Evolutionary conservation across 2,113 vertebrate species (phyloP).

Genomic region (Callionymus lyra): DNA sequence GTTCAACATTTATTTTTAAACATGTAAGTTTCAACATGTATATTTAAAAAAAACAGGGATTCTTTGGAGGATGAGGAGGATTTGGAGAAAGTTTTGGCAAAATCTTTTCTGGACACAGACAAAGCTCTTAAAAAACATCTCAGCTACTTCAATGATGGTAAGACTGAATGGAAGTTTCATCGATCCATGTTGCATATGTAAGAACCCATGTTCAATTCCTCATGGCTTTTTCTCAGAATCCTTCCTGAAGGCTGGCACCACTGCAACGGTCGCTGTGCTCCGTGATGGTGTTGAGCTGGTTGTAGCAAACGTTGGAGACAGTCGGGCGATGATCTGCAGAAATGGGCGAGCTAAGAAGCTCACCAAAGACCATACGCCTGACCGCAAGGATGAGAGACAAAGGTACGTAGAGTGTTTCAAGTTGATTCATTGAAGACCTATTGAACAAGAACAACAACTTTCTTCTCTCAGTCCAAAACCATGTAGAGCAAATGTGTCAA

Average conservation of each 20-base stretch:
- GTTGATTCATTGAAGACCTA: too few species aligned
- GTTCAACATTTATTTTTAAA: too few species aligned
- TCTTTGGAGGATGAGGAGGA: conserved; percentile 78
- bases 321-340: conserved; percentile 85
- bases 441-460: too few species aligned
- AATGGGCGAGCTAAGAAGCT: conserved; percentile 79
- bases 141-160: conserved; percentile 76
- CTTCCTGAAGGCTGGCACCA: conserved; percentile 75
- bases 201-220: neutral
- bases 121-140: conserved; percentile 74
- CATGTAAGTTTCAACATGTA: neutral
- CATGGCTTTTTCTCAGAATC: conserved; percentile 11
- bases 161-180: conserved; percentile 35
- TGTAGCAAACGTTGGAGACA: conserved; percentile 87
- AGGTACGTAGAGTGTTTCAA: conserved; percentile 73
- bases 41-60: conserved; percentile 58
- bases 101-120: conserved; percentile 84
- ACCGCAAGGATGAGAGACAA: conserved; percentile 84
- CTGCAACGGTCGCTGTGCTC: conserved; percentile 88
- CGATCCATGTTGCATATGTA: neutral
- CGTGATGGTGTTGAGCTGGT: conserved; percentile 85
- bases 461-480: too few species aligned
- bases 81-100: conserved; percentile 79
- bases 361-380: conserved; percentile 86
- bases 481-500: too few species aligned